Evolutionary conservation across 1,140 invertebrate genomes (phyloP), one percentile per base, ranked within the genome.

Genomic region (Trypoxylus dichotomus): DNA sequence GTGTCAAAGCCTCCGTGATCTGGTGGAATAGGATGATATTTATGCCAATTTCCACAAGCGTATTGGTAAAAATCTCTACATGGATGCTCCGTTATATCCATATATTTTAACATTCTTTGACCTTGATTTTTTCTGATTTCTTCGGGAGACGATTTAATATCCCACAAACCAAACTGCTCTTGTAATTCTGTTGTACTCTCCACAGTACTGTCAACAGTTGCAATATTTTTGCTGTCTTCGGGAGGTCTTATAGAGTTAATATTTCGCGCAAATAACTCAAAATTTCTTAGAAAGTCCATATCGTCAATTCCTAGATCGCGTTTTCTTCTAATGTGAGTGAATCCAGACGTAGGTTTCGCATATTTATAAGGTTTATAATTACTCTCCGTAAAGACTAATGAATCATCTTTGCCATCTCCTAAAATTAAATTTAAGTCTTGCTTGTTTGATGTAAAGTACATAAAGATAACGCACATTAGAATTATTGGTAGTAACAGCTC

Each of bases 21-120:
- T 80, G 92, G 92, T 7, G 95, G 95, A 79, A 97, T 96, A 0
- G 93, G 93, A 87, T 97, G 94, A 58, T 91, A 87, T 29, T 90
- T 90, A 42, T 92, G 91, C 95, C 95, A 97, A 79, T 95, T 94
- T 13, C 95, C 95, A 84, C 96, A 98, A 0, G 95, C 92, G 83
- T 93, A 97, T 82, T 94, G 91, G 85, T 97, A 97, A 85, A 98
- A 98, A 85, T 98, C 95, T 2, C 93, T 87, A 85, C 96, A 98
- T 0, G 97, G 96, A 86, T 97, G 91, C 0, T 90, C 90, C 21
- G 85, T 87, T 0, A 82, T 85, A 82, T 97, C 94, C 93, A 97
- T 96, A 81, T 93, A 75, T 54, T 75, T 75, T n/a, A 75, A 27
- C 74, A 75, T 75, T 3, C 15, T 75, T 75, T 24, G 13, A n/a